Conservation (phyloP, 2,888 invertebrate genomes). For the Punctoribates punctum region DNA sequence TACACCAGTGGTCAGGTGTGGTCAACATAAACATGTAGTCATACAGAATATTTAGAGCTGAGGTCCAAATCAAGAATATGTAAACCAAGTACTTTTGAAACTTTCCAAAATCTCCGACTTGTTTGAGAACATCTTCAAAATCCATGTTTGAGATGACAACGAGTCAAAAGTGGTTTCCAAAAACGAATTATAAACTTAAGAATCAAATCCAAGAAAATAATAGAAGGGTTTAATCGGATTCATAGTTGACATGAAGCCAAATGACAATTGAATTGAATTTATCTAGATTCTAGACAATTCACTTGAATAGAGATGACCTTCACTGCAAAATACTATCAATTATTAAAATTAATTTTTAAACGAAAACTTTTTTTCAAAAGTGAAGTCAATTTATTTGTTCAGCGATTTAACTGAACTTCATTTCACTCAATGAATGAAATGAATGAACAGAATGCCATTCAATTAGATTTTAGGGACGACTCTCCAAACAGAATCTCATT, state of each 20-base stretch:
- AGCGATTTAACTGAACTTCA: too few relatives aligned
- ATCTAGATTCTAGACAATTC: too few relatives aligned
- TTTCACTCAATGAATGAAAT: too few relatives aligned
- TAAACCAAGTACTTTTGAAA: constrained; percentile 57
- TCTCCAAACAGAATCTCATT: too few relatives aligned
- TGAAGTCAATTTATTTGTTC: too few relatives aligned
- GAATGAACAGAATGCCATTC: too few relatives aligned
- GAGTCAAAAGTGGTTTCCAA: not conserved
- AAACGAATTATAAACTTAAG: not conserved
- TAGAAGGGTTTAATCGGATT: not conserved
- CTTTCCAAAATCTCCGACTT: constrained; percentile 58
- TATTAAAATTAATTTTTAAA: too few relatives aligned
- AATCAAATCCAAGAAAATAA: not conserved
- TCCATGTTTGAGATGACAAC: constrained; percentile 52
- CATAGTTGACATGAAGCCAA: not conserved
- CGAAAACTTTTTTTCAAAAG: too few relatives aligned
- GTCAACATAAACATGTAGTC: constrained; percentile 56
- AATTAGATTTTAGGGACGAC: too few relatives aligned
- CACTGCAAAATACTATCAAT: too few relatives aligned
- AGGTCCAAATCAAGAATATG: constrained; percentile 56
- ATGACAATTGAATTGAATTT: not conserved
- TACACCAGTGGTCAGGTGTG: constrained; percentile 62
- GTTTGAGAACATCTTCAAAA: constrained; percentile 59
- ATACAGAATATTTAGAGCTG: constrained; percentile 55
- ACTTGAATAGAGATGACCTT: too few relatives aligned